phyloP scores from a whole-genome alignment of 2,113 vertebrate species.

The Ceuthmochares aereus region DNA sequence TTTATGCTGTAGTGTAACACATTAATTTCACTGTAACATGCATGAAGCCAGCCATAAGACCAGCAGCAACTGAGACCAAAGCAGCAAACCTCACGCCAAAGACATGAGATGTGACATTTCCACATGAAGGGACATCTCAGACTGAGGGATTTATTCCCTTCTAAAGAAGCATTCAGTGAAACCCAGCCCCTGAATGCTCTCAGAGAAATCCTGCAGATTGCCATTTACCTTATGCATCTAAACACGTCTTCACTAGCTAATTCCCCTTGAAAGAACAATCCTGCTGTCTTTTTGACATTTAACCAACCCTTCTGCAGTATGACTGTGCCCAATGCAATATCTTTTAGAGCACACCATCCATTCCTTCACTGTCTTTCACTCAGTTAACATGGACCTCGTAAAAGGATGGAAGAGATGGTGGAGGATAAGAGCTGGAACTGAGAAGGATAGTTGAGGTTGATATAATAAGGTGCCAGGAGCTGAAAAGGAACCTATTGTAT shows the following conservation, averaged over 20 bases:
- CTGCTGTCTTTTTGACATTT: neutral
- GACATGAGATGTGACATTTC: neutral
- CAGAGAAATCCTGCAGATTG: neutral
- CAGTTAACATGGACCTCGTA: neutral
- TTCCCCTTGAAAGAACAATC: neutral
- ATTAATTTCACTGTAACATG: neutral
- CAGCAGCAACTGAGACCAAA: neutral
- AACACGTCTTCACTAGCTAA: neutral
- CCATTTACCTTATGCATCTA: neutral
- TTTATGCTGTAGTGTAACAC: neutral
- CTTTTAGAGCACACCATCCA: neutral
- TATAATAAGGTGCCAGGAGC: neutral
- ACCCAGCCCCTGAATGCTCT: neutral
- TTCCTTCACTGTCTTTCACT: neutral
- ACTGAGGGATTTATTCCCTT: neutral
- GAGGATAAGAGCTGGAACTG: neutral
- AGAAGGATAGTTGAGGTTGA: neutral
- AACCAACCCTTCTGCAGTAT: neutral
- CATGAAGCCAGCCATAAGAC: fast-evolving
- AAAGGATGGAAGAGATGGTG: neutral
- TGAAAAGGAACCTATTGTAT: neutral
- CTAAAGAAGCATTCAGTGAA: neutral
- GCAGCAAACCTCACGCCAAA: neutral
- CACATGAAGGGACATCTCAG: neutral
- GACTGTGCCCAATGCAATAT: fast-evolving